Evolutionary conservation across 1,140 invertebrate genomes (phyloP), one percentile per base, ranked within the genome.

Genomic region (Lordiphosa mommai): DNA sequence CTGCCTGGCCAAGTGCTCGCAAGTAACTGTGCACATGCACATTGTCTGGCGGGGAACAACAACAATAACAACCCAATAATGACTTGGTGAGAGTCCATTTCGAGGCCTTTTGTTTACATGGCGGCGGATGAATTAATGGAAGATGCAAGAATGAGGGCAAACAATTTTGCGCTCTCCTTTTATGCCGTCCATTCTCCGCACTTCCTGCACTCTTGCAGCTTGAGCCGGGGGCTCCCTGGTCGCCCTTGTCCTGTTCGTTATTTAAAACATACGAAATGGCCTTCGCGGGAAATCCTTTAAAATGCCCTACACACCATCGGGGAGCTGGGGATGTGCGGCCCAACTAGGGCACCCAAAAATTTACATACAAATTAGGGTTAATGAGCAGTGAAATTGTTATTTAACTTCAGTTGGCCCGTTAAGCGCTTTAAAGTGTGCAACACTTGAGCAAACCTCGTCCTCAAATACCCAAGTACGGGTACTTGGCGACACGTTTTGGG

Each of bases 311-410:
- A 33, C 36, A 13, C 40, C 48, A 49, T 47, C 27, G 37, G 27
- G 40, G 27, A 7, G 29, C 14, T 27, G 16, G 16, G 12, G 16
- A 16, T 14, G 56, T 36, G 51, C 34, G 48, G 46, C 43, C 58
- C 59, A 59, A 58, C 70, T 66, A 50, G 71, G 67, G 59, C 60
- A 49, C 16, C 59, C 67, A 53, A 61, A 84, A 84, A 84, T 84
- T 84, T 84, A 77, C 77, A 84, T 84, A 84, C 77, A 84, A 84
- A 84, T 84, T 84, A 84, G 77, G 77, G 77, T 84, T 84, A 84
- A 84, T 84, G 77, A 84, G 77, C 77, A 84, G 77, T 84, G 77
- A 84, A 84, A 84, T 84, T 84, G 77, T 84, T 84, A 84, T 84
- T 84, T 84, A 84, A 84, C 77, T 72, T 84, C 68, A 68, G 59